These are phyloP conservation scores for Cephus rjabovi DNA, from an alignment of 2,888 invertebrate species.

Conservation along the genomic window DNA sequence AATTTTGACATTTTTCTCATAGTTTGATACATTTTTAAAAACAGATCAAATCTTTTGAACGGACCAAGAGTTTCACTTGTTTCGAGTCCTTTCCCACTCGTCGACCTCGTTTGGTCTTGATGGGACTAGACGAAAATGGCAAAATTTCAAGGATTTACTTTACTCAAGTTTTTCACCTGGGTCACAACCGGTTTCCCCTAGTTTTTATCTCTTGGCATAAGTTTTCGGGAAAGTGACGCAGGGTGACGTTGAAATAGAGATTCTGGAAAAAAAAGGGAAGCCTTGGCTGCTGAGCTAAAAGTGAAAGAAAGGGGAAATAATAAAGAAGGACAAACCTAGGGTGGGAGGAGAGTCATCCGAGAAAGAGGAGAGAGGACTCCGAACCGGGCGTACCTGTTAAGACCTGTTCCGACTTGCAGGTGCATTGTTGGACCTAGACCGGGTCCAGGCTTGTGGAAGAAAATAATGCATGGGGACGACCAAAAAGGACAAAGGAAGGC, in stretches of 20 bases:
- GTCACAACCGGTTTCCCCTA: background rate
- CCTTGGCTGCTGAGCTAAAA: background rate
- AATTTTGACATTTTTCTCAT: background rate
- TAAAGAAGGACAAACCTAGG: background rate
- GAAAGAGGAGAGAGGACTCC: slow-evolving; percentile 22
- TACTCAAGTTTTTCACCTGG: background rate
- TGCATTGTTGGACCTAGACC: slow-evolving; percentile 30
- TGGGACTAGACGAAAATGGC: background rate
- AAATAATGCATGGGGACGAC: slow-evolving; percentile 29
- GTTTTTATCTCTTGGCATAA: background rate
- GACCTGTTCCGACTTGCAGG: slow-evolving; percentile 62
- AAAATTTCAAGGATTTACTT: background rate
- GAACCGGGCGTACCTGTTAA: slow-evolving; percentile 56
- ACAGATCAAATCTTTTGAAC: background rate
- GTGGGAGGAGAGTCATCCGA: background rate
- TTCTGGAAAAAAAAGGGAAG: background rate
- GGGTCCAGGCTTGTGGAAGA: slow-evolving; percentile 38
- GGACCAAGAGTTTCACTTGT: background rate
- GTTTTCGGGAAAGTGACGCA: background rate
- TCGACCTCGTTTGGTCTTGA: background rate
- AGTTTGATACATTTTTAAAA: background rate
- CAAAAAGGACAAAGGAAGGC: slow-evolving; percentile 38
- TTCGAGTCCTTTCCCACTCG: background rate
- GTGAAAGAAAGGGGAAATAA: background rate
- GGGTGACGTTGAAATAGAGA: slow-evolving; percentile 5